Conservation (phyloP, 1,140 invertebrate genomes). For the Anoplolepis gracilipes region DNA sequence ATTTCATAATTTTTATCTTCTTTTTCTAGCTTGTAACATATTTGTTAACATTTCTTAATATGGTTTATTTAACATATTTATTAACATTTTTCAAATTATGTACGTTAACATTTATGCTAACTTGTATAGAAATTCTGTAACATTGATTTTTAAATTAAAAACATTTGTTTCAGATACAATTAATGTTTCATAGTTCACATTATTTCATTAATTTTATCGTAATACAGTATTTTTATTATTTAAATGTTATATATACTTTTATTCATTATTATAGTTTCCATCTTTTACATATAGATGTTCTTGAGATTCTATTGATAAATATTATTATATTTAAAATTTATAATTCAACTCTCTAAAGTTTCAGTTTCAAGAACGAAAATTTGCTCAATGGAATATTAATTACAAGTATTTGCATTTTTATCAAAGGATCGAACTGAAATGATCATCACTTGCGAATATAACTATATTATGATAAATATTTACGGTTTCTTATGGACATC, state of each 20-base stretch:
- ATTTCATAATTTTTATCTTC: constrained; percentile 30
- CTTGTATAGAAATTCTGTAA: background rate
- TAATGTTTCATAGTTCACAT: background rate
- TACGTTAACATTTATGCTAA: background rate
- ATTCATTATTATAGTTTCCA: background rate
- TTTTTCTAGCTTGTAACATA: background rate
- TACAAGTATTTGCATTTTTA: background rate
- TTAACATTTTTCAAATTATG: background rate
- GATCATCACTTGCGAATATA: background rate
- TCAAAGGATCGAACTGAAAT: background rate
- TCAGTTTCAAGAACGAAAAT: background rate
- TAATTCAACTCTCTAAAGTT: background rate
- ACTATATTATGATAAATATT: background rate
- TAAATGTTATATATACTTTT: background rate
- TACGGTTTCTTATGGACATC: background rate
- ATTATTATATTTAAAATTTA: background rate
- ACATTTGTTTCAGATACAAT: background rate
- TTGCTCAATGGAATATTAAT: constrained; percentile 13
- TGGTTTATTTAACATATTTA: background rate
- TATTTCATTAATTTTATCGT: background rate
- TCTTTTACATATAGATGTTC: background rate
- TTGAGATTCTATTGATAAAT: constrained; percentile 2
- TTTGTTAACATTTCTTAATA: constrained; percentile 8
- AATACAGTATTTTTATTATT: background rate
- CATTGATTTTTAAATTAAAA: background rate